phyloP scores from a whole-genome alignment of 2,888 invertebrate genomes.

The Didymodactylos carnosus region DNA sequence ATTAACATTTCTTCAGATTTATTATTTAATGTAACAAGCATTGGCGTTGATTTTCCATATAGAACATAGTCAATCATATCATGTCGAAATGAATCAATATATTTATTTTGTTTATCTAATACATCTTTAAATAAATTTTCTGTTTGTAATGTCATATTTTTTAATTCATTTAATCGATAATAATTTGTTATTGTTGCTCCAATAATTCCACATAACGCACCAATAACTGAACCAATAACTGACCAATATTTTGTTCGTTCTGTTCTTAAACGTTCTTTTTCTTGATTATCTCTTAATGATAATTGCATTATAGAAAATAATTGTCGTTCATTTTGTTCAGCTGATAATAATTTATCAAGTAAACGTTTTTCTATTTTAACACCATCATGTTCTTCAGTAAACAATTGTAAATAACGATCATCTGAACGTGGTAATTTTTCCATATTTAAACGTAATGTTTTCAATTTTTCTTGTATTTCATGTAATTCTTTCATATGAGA shows the following conservation, averaged over 20 bases:
- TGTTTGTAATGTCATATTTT: background rate
- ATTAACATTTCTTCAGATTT: no score
- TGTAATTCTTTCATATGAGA: slow-evolving; percentile 45
- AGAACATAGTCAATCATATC: no score
- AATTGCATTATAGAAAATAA: slow-evolving; percentile 50
- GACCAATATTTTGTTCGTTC: slow-evolving; percentile 57
- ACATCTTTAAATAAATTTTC: background rate
- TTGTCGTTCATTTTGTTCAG: slow-evolving; percentile 53
- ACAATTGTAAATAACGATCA: slow-evolving; percentile 50
- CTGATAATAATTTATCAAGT: slow-evolving; percentile 43
- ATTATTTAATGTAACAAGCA: no score
- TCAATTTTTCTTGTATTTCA: slow-evolving; percentile 40
- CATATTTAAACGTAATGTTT: slow-evolving; percentile 1
- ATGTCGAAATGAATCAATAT: no score
- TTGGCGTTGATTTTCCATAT: no score
- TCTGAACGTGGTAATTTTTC: slow-evolving; percentile 43
- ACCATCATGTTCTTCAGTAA: slow-evolving; percentile 43
- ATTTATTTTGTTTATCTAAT: background rate
- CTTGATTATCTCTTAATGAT: slow-evolving; percentile 58
- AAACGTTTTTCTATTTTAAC: slow-evolving; percentile 35
- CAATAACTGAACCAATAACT: background rate
- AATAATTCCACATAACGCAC: background rate
- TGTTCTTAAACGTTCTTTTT: slow-evolving; percentile 56
- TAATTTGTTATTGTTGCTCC: background rate
- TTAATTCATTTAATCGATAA: background rate